Percentiles rank a stretch among this genome's conserved stretches.
These are phyloP conservation scores for Caradrina kadenii DNA, from an alignment of 2,888 invertebrate species.

Conservation along the genomic window DNA sequence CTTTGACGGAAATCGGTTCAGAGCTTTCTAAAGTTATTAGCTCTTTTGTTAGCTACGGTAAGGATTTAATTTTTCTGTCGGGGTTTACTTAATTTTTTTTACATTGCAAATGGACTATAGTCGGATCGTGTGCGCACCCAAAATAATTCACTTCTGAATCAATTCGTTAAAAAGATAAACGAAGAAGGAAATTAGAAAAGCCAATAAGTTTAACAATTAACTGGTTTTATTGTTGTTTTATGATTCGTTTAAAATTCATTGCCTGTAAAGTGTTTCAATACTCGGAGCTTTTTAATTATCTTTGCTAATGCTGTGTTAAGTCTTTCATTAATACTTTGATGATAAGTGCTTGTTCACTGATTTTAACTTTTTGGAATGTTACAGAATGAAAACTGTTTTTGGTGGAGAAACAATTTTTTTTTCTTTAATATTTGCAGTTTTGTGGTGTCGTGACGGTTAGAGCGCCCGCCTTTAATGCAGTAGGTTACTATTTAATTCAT, in stretches of 20 bases:
- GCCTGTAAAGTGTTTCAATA: constrained; percentile 44
- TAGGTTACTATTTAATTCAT: no score
- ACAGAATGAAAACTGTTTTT: background rate
- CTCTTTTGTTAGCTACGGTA: no score
- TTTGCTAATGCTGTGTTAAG: constrained; percentile 20
- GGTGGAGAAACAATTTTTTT: no score
- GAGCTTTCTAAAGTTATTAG: no score
- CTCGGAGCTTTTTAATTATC: constrained; percentile 39
- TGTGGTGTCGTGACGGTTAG: no score
- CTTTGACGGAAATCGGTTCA: no score
- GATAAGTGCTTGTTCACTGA: constrained; percentile 19
- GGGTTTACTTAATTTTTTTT: no score
- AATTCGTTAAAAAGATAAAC: constrained; percentile 70
- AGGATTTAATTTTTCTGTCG: no score
- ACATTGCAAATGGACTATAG: background rate
- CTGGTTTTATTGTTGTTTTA: constrained; percentile 63
- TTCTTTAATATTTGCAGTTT: no score
- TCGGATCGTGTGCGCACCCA: background rate
- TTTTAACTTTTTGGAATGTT: constrained; percentile 8
- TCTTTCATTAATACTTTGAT: constrained; percentile 15
- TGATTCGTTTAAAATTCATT: constrained; percentile 51
- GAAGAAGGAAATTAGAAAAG: constrained; percentile 31
- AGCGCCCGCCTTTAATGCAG: no score
- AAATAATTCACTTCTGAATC: constrained; percentile 28
- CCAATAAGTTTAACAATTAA: constrained; percentile 61